Evolutionary conservation across 2,888 invertebrate species (phyloP), one percentile per base, ranked within the genome.

Genomic region (Ophion ventricosus): DNA sequence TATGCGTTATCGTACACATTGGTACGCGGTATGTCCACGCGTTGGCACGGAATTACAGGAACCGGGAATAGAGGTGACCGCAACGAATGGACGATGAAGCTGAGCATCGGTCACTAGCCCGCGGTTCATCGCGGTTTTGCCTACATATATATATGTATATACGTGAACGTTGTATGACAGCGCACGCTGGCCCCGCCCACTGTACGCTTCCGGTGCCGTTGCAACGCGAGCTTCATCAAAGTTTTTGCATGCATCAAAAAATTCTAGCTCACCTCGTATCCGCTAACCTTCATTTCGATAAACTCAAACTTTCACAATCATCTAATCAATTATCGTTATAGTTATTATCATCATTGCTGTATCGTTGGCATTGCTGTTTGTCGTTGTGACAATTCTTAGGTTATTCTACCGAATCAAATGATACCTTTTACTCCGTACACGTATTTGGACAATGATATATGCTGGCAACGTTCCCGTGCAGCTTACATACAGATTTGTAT

Each of bases 21-120:
- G 20, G 66, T 73, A 56, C 70, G 54, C 57, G 66, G 35, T 73
- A 56, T 78, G 73, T 82, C 82, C 61, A 61, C 67, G 82, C 78
- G 77, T 78, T 67, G 82, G 73, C 77, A 78, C 82, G 72, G 78
- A 82, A 82, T 82, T 82, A 82, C 73, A 61, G 82, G 20, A 63
- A 49, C 40, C 29, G 26, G 66, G 73, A 73, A 73, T 67, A 78
- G 78, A 74, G 73, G 73, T 74, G 74, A 82, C 82, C 82, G 73
- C 82, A 82, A 43, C 61, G 73, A 67, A 82, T 77, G 72, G 63
- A 56, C 70, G 40, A 29, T 56, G 73, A 67, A 61, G 72, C 61
- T 49, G 72, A 67, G 67, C 82, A 82, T 73, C 82, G 78, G 82
- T 78, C 82, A 77, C 82, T 26, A 74, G 40, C 61, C 59, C 73